Conservation (phyloP, 2,888 invertebrate species). For the Drosophila ustulata region DNA sequence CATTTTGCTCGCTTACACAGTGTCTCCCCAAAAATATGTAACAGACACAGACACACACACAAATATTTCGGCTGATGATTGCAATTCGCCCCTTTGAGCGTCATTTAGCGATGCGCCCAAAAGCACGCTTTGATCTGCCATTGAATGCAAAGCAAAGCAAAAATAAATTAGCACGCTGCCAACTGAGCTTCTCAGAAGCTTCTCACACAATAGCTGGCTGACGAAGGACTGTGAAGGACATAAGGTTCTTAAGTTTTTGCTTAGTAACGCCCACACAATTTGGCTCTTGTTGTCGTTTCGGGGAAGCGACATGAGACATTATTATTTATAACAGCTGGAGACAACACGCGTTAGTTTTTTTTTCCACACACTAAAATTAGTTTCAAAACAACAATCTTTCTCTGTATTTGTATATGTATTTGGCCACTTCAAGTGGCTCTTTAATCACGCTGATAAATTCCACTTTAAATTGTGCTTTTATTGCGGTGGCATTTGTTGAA, state of each 20-base stretch:
- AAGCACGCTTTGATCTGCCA: constrained; percentile 9
- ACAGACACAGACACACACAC: not conserved
- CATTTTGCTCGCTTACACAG: constrained; percentile 17
- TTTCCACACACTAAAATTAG: not conserved
- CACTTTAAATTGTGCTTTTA: constrained; percentile 12
- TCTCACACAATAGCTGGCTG: constrained; percentile 1
- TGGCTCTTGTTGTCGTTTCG: not conserved
- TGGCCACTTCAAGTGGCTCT: not conserved
- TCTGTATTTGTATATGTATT: not conserved
- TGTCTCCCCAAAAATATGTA: constrained; percentile 13
- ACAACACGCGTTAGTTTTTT: constrained; percentile 4
- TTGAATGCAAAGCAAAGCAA: not conserved
- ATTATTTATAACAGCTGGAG: constrained; percentile 1
- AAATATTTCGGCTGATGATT: constrained; percentile 4
- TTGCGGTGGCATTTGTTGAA: not conserved
- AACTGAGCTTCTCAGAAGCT: not conserved
- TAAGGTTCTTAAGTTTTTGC: constrained; percentile 7
- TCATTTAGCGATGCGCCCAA: not conserved
- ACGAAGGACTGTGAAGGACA: not conserved
- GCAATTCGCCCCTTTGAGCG: not conserved
- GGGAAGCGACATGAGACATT: not conserved
- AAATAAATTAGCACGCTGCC: not conserved
- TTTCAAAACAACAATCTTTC: too few relatives aligned
- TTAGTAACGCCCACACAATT: constrained; percentile 12
- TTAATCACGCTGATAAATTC: constrained; percentile 15